These are phyloP conservation scores for Hyppa rectilinea DNA, from an alignment of 2,888 invertebrate species.

Conservation along the genomic window DNA sequence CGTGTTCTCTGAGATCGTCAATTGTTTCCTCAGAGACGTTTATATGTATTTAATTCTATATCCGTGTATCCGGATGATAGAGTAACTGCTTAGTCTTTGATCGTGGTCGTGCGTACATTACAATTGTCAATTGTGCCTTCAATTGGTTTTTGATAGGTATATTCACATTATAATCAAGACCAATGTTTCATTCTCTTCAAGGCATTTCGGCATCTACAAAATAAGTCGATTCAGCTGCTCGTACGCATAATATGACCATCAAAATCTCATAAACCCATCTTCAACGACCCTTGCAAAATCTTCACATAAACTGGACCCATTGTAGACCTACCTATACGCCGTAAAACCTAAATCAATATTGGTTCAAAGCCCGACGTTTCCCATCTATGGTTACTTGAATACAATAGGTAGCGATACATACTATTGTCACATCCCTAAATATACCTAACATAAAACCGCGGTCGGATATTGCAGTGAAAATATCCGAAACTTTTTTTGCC, in stretches of 20 bases:
- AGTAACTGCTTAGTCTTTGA: slow-evolving; percentile 20
- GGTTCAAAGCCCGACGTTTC: slow-evolving; percentile 4
- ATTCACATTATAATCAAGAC: background rate
- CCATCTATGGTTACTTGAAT: slow-evolving; percentile 4
- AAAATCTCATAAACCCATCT: slow-evolving; percentile 27
- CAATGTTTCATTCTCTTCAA: background rate
- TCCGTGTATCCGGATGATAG: background rate
- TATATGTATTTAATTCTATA: slow-evolving; percentile 27
- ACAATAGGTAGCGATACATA: slow-evolving; percentile 35
- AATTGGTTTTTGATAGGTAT: slow-evolving; percentile 5
- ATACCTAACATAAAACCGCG: slow-evolving; percentile 31
- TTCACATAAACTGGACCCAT: slow-evolving; percentile 29
- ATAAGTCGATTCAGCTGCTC: background rate
- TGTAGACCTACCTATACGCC: slow-evolving; percentile 4
- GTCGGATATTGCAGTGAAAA: slow-evolving; percentile 41
- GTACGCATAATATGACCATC: slow-evolving; percentile 31
- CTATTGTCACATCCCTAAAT: slow-evolving; percentile 36
- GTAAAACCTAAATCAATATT: slow-evolving; percentile 62
- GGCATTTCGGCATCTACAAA: background rate
- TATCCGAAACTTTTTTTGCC: slow-evolving; percentile 46
- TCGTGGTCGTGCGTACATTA: slow-evolving; percentile 4
- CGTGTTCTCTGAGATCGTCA: slow-evolving; percentile 6
- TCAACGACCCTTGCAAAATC: slow-evolving; percentile 11
- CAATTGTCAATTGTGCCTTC: slow-evolving; percentile 34
- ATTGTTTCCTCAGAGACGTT: slow-evolving; percentile 35